Evolutionary conservation across 2,888 invertebrate species (phyloP).

Genomic region (Cantharis rustica): DNA sequence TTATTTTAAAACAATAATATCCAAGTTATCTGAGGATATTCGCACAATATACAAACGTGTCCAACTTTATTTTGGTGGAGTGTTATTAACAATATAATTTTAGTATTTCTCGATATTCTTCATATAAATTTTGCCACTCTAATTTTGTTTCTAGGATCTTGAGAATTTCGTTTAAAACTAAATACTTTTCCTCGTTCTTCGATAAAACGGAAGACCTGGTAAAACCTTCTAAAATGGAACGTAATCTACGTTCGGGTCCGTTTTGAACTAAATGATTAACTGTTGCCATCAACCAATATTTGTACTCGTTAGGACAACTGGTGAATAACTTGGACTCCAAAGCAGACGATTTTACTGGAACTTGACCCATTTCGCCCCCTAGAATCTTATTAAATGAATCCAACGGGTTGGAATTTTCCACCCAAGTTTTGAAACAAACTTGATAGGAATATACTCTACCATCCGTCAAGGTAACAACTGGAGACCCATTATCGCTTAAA

Average conservation of each 20-base stretch:
- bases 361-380: conserved; percentile 47
- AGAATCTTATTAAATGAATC: conserved; percentile 60
- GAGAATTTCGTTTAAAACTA: conserved; percentile 77
- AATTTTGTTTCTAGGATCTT: conserved; percentile 77
- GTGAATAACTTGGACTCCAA: conserved; percentile 77
- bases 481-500: conserved; percentile 69
- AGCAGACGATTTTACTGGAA: conserved; percentile 62
- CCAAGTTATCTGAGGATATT: neutral
- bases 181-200: conserved; percentile 69
- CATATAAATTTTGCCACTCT: conserved; percentile 85
- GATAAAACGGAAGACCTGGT: conserved; percentile 70
- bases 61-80: too few relatives aligned
- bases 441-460: conserved; percentile 82
- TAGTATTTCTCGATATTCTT: conserved; percentile 76
- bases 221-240: conserved; percentile 77
- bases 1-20: neutral
- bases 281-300: conserved; percentile 71
- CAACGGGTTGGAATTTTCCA: conserved; percentile 59
- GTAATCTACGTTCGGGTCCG: conserved; percentile 73
- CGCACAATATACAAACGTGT: too few relatives aligned
- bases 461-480: conserved; percentile 82
- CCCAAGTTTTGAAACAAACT: conserved; percentile 78
- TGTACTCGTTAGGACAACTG: conserved; percentile 74
- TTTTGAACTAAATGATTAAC: conserved; percentile 66
- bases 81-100: too few relatives aligned